These are phyloP conservation scores for Pammene aurita DNA, from an alignment of 2,888 invertebrate genomes.

Conservation along the genomic window DNA sequence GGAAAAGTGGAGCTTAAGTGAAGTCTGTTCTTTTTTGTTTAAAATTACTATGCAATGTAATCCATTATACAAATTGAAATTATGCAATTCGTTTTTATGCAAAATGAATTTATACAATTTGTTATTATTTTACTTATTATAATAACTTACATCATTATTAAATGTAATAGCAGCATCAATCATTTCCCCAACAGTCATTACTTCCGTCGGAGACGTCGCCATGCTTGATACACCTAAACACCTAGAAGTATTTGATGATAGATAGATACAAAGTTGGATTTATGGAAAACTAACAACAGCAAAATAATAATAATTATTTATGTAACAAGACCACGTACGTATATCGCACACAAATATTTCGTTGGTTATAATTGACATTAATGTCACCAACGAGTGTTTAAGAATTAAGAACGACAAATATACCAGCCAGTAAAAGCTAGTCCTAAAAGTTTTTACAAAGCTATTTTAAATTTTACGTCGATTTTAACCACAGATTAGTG, in stretches of 20 bases:
- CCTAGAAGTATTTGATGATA: not conserved
- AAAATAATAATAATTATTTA: not conserved
- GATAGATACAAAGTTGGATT: not conserved
- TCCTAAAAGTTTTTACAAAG: not conserved
- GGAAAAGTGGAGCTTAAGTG: too few relatives aligned
- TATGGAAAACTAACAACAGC: not conserved
- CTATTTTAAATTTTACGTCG: too few relatives aligned
- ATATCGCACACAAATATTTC: conserved; percentile 11
- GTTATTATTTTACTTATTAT: too few relatives aligned
- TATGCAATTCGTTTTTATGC: too few relatives aligned
- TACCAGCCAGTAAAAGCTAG: not conserved
- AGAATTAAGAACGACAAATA: not conserved
- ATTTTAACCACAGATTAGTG: too few relatives aligned
- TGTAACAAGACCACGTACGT: not conserved
- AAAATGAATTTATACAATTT: too few relatives aligned
- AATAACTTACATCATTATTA: conserved; percentile 8
- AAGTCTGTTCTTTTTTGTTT: too few relatives aligned
- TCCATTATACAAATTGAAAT: too few relatives aligned
- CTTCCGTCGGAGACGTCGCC: not conserved
- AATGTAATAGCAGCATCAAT: conserved; percentile 16
- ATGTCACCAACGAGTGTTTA: not conserved
- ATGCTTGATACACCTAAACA: not conserved
- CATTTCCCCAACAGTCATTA: conserved; percentile 20
- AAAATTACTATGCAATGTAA: too few relatives aligned
- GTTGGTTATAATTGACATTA: not conserved